Conservation (phyloP, 2,888 invertebrate genomes). For the Himalopsyche kuldschensis region DNA sequence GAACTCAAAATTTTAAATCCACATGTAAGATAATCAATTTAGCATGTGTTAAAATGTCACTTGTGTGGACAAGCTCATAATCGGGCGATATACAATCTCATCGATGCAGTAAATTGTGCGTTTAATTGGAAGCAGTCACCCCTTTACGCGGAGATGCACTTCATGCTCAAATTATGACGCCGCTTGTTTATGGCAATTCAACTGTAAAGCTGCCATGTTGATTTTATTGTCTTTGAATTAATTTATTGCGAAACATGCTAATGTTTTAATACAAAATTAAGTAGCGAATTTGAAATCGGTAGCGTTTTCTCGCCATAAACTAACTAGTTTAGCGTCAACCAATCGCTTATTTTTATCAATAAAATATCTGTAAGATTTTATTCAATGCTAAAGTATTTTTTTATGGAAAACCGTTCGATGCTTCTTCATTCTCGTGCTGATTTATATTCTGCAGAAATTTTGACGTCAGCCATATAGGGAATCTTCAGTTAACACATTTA, state of each 20-base stretch:
- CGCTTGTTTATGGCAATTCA: constrained; percentile 21
- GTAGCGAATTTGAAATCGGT: not conserved
- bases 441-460: too few relatives aligned
- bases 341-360: not conserved
- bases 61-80: constrained; percentile 29
- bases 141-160: not conserved
- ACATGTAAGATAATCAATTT: constrained; percentile 29
- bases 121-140: constrained; percentile 5
- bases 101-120: constrained; percentile 11
- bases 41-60: constrained; percentile 31
- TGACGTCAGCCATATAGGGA: too few relatives aligned
- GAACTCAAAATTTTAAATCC: not conserved
- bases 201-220: constrained; percentile 11
- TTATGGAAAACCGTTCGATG: too few relatives aligned
- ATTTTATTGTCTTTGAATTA: constrained; percentile 9
- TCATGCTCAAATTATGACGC: constrained; percentile 16
- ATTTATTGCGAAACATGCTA: constrained; percentile 7
- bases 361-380: too few relatives aligned
- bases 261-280: not conserved
- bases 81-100: constrained; percentile 14
- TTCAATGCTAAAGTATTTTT: too few relatives aligned
- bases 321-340: not conserved
- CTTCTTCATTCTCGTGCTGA: too few relatives aligned
- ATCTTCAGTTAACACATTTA: too few relatives aligned
- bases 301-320: not conserved